These are phyloP conservation scores for Mastigias papua DNA, from an alignment of 30 jellyfish, hydroid and myxozoan genomes.

Conservation along the genomic window DNA sequence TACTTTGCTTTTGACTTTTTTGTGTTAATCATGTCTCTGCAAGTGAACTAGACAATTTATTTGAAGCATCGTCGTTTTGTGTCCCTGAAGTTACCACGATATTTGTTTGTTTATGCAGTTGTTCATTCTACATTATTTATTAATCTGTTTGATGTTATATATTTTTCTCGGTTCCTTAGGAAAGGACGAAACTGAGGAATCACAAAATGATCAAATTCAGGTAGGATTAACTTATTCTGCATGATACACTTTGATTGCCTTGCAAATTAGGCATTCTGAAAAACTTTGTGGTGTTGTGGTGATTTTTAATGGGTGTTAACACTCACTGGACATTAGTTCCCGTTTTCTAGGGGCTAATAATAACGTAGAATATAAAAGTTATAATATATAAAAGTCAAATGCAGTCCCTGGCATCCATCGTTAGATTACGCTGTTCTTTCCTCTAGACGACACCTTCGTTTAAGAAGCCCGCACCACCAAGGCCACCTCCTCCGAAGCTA, in stretches of 20 bases:
- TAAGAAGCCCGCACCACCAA: constrained; percentile 86
- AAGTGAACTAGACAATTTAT: no score
- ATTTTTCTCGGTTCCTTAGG: neutral
- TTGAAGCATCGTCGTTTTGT: no score
- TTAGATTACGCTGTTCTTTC: neutral
- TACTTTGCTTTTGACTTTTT: no score
- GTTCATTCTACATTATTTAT: neutral
- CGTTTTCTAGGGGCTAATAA: no score
- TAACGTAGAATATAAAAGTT: no score
- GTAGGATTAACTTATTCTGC: constrained; percentile 3
- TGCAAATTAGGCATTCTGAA: no score
- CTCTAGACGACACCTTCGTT: constrained; percentile 9
- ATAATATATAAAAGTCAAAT: neutral
- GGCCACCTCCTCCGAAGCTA: constrained; percentile 83
- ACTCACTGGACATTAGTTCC: no score
- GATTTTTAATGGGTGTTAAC: no score
- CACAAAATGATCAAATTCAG: constrained; percentile 38
- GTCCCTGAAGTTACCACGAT: no score
- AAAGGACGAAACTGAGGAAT: constrained; percentile 58
- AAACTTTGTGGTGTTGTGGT: no score
- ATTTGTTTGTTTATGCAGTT: neutral
- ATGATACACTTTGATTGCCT: no score
- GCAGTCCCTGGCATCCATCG: neutral
- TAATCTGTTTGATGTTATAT: neutral
- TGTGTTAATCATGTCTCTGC: no score